These are phyloP conservation scores for Cecropterus lyciades DNA, from an alignment of 1,140 invertebrate genomes.

Conservation along the genomic window DNA sequence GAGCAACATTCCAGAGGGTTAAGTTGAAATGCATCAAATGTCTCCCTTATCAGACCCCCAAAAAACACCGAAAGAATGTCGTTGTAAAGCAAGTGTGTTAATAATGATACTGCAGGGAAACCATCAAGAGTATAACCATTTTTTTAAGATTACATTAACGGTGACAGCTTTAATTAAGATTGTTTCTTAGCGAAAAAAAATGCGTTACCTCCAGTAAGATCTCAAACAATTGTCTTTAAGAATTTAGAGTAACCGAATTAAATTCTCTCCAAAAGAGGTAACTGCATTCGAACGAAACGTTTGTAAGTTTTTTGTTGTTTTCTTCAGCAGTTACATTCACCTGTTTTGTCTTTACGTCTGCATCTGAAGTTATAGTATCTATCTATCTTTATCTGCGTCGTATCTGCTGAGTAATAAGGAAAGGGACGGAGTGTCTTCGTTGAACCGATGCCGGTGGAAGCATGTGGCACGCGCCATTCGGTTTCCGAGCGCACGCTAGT, in stretches of 20 bases:
- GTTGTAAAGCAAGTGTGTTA: too few species aligned
- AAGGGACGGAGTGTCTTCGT: constrained; percentile 63
- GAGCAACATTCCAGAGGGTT: too few species aligned
- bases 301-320: constrained; percentile 67
- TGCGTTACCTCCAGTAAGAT: background rate
- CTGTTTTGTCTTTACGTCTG: constrained; percentile 68
- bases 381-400: constrained; percentile 64
- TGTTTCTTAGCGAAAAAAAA: too few species aligned
- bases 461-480: constrained; percentile 82
- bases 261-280: constrained; percentile 22
- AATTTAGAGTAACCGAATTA: constrained; percentile 1
- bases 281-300: constrained; percentile 37
- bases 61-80: too few species aligned
- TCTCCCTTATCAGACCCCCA: too few species aligned
- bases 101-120: too few species aligned
- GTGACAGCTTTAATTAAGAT: too few species aligned
- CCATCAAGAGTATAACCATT: too few species aligned
- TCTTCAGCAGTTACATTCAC: constrained; percentile 68
- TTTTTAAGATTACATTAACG: too few species aligned
- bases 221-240: background rate
- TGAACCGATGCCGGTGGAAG: constrained; percentile 50
- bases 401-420: constrained; percentile 48
- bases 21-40: too few species aligned
- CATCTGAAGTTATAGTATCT: constrained; percentile 51
- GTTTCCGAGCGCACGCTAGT: constrained; percentile 58